A percentile compares a stretch with the other conserved stretches of the same genome.
Evolutionary conservation across 2,888 invertebrate species (phyloP).

Genomic region (Corythucha ciliata): DNA sequence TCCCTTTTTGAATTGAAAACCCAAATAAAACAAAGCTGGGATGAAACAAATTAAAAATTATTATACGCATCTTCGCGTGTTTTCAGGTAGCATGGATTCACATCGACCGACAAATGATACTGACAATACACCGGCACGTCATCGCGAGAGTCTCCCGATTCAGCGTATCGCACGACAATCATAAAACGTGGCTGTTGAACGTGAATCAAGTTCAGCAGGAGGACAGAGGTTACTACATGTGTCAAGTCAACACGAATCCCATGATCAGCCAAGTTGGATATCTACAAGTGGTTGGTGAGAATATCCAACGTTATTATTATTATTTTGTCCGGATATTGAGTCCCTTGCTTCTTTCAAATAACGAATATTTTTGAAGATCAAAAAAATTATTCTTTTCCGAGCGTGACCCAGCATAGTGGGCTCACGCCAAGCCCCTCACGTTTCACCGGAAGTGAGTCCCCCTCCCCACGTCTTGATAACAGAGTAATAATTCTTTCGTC

Average conservation of each 20-base stretch:
- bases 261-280: conserved; percentile 93
- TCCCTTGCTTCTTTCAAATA: no score
- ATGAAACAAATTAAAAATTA: no score
- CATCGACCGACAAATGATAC: conserved; percentile 86
- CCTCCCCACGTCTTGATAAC: no score
- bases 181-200: conserved; percentile 83
- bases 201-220: conserved; percentile 85
- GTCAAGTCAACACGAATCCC: conserved; percentile 82
- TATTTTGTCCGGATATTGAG: no score
- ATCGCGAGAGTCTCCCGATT: conserved; percentile 81
- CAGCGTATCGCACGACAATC: conserved; percentile 83
- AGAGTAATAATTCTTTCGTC: no score
- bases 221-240: conserved; percentile 85
- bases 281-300: conserved; percentile 83
- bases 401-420: no score
- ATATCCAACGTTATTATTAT: no score
- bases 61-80: conserved; percentile 4
- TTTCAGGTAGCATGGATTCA: conserved; percentile 88
- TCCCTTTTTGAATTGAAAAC: neutral
- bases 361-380: no score
- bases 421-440: no score
- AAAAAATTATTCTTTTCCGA: no score
- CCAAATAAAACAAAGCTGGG: neutral
- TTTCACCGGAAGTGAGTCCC: no score
- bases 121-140: conserved; percentile 85